Percentiles rank a stretch among this genome's conserved stretches.
Evolutionary conservation across 1,140 invertebrate genomes (phyloP).

Genomic region (Drosophila insularis): DNA sequence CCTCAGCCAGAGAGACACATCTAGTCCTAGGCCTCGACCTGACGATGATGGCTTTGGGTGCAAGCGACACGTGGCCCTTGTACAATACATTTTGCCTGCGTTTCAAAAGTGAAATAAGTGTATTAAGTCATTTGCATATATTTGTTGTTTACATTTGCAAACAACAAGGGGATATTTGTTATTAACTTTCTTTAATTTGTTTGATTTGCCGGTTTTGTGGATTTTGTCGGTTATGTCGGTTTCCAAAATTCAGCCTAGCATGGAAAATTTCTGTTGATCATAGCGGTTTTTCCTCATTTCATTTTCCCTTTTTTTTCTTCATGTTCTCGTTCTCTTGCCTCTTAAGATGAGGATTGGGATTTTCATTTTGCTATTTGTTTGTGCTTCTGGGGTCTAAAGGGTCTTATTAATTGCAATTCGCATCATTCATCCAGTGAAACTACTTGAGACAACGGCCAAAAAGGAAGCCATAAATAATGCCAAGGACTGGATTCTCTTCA

Average conservation of each 20-base stretch:
- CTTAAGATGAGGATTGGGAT: conserved; percentile 17
- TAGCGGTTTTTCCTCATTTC: conserved; percentile 49
- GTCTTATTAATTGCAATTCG: conserved; percentile 62
- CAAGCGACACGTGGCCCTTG: background rate
- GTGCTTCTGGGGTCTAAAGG: conserved; percentile 18
- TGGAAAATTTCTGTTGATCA: conserved; percentile 60
- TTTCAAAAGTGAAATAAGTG: conserved; percentile 41
- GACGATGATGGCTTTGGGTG: background rate
- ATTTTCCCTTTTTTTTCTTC: background rate
- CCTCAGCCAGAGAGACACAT: background rate
- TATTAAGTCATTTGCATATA: conserved; percentile 79
- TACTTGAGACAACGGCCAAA: conserved; percentile 44
- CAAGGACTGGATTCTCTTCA: conserved; percentile 47
- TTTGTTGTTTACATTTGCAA: conserved; percentile 77
- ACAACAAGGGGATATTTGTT: conserved; percentile 68
- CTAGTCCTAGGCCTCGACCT: background rate
- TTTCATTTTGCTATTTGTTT: conserved; percentile 16
- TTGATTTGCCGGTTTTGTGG: conserved; percentile 42
- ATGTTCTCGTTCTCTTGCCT: conserved; percentile 39
- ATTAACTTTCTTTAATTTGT: conserved; percentile 81
- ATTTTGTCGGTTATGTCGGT: conserved; percentile 25
- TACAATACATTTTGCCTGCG: background rate
- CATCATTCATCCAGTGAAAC: conserved; percentile 29
- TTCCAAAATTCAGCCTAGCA: conserved; percentile 7
- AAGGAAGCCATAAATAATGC: conserved; percentile 70